Base-by-base conservation (phyloP, 2,797 vertebrate genomes). In the Eurystomus glaucurus region DNA sequence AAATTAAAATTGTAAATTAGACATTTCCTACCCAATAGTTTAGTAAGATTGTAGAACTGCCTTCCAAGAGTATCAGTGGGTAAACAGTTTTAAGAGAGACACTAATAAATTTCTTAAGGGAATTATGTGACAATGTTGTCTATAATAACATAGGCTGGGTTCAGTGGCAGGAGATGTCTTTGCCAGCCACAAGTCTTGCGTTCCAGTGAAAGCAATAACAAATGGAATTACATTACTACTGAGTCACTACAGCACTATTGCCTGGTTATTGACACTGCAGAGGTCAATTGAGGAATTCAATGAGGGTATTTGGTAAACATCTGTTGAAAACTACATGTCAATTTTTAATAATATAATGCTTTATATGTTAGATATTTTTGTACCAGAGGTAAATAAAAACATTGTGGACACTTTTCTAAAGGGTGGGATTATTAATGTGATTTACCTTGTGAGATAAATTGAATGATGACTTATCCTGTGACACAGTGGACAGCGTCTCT, bases 1-100 rank as follows among this genome's bases (percentile, higher is more conserved):
- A 66, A 50, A 91, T 89, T 87, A 91, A 76, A 85, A 43, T 61
- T 79, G 28, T 29, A 90, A 94, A 95, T 86, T 88, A 90, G 72
- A 75, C 4, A 68, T 85, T 80, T 86, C 45, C 48, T 71, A 85
- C 23, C 11, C 25, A 54, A 22, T 46, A 60, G 5, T 17, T 90
- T 77, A 88, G 60, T 78, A 90, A 91, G 21, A 91, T 3, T 70
- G 10, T 68, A 77, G 28, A 90, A 37, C 0, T 66, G 45, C 15
- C 17, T 90, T 92, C 48, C 14, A 78, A 74, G 10, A 70, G 20
- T 77, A 68, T 60, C 15, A 37, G 2, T 39, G 13, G 14, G 23
- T 62, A 88, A 95, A 64, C 10, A 71, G 26, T 50, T 70, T 85
- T 57, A 68, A 88, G 72, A 81, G 3, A 71, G 31, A 46, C 0